Evolutionary conservation across 2,888 invertebrate species (phyloP), one percentile per base, ranked within the genome.

Genomic region (Leptopilina drosophilae): DNA sequence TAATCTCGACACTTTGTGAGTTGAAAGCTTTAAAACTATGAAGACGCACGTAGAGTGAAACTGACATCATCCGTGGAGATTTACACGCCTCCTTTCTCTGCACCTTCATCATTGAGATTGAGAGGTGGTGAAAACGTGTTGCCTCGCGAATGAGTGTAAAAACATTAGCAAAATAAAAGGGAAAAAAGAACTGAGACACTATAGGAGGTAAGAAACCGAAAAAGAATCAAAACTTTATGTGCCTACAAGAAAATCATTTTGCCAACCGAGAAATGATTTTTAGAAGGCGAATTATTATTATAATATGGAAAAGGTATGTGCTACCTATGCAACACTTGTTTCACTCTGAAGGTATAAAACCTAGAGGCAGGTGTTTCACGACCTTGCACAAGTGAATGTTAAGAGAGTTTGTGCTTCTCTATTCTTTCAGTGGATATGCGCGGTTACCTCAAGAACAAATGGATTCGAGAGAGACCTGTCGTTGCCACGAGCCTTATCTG

Each of bases 301-400:
- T 9, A 49, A 49, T 49, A 49, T 11, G 49, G 12, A 49, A 42
- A 5, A n/a, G n/a, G 87, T 87, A 86, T 85, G 86, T 83, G 84
- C 84, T 82, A n/a, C 14, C 2, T 33, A 33, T 2, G 33, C 4
- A 33, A 4, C 33, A 33, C 33, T 33, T 33, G 33, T 33, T 82
- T 84, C 77, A 81, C 81, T 84, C 84, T 84, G 81, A 76, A 77
- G 78, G 80, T 80, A 33, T 33, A 78, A 80, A 42, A 81, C 86
- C 82, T 84, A 82, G 42, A 42, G 42, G 42, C 84, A 81, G 84
- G 83, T 85, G 87, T 88, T 86, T 82, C 88, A 87, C 87, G 88
- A 89, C 88, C 88, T 88, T 89, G 88, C 87, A 78, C 87, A 78
- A 82, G 86, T 84, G 82, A 83, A 82, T 83, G 53, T 73, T 73